Conservation (phyloP, 2,113 vertebrate species). For the Macrotus californicus region DNA sequence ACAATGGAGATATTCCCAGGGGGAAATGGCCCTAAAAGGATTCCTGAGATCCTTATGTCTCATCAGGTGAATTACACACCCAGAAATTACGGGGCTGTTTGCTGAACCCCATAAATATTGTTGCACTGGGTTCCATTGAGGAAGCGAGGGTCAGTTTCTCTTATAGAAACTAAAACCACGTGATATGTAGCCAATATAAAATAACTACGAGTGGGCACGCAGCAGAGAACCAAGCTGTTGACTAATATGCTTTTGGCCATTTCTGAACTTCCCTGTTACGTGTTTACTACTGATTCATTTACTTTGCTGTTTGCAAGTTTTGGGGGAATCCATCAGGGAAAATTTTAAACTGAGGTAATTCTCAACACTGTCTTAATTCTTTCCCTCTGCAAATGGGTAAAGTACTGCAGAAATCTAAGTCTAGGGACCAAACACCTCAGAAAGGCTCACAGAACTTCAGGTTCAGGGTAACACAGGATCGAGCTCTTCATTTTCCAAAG, state of each 20-base stretch:
- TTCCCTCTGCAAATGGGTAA: not conserved
- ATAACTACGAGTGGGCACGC: not conserved
- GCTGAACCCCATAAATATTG: not conserved
- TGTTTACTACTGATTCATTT: not conserved
- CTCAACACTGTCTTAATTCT: not conserved
- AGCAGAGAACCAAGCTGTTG: not conserved
- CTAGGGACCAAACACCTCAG: not conserved
- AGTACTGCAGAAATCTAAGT: not conserved
- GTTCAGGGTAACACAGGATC: not conserved
- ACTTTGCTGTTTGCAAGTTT: not conserved
- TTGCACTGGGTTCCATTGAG: not conserved
- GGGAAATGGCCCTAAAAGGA: not conserved
- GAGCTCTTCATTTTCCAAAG: not conserved
- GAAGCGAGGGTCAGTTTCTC: not conserved
- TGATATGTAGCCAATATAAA: not conserved
- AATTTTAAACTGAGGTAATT: not conserved
- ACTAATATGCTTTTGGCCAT: not conserved
- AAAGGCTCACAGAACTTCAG: not conserved
- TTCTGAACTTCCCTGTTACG: not conserved
- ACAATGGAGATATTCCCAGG: not conserved
- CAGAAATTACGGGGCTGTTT: not conserved
- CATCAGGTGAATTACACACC: not conserved
- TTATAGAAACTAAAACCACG: not conserved
- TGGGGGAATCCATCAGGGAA: not conserved
- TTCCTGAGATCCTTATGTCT: not conserved